A percentile compares a stretch with the other conserved stretches of the same genome.
Conservation (phyloP, 2,888 invertebrate genomes). For the Agrochola circellaris region DNA sequence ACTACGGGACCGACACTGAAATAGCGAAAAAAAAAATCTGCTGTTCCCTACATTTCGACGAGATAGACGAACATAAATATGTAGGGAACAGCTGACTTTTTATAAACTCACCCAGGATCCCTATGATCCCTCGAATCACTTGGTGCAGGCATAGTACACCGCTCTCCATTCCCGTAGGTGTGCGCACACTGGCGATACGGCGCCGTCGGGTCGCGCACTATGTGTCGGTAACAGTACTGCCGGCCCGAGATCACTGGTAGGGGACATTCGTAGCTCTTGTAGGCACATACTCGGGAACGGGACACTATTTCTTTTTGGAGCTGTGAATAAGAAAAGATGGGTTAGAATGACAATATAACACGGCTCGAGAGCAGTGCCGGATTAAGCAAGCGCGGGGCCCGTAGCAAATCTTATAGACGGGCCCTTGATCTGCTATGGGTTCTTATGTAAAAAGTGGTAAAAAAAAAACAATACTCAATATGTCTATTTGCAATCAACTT, state of each 20-base stretch:
- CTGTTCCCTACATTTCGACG: no score
- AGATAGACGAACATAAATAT: no score
- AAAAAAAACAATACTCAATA: no score
- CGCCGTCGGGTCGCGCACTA: slow-evolving; percentile 94
- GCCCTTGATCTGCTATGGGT: no score
- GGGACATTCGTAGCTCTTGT: slow-evolving; percentile 92
- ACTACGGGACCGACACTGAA: no score
- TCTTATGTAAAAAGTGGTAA: no score
- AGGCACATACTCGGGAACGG: slow-evolving; percentile 91
- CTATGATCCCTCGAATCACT: slow-evolving; percentile 75
- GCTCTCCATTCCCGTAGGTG: slow-evolving; percentile 92
- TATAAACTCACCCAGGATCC: slow-evolving; percentile 77
- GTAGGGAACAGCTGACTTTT: no score
- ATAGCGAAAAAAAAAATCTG: no score
- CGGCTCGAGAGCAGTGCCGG: no score
- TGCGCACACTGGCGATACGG: slow-evolving; percentile 95
- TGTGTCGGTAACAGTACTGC: slow-evolving; percentile 95
- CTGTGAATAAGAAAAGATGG: slow-evolving; percentile 75
- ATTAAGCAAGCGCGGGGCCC: no score
- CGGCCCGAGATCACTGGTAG: slow-evolving; percentile 93
- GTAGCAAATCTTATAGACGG: no score
- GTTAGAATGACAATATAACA: not conserved
- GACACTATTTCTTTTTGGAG: slow-evolving; percentile 92
- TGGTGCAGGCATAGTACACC: slow-evolving; percentile 95
- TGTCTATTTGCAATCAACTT: no score